Evolutionary conservation across 2,797 vertebrate genomes (phyloP).

Genomic region (Rousettus madagascariensis): DNA sequence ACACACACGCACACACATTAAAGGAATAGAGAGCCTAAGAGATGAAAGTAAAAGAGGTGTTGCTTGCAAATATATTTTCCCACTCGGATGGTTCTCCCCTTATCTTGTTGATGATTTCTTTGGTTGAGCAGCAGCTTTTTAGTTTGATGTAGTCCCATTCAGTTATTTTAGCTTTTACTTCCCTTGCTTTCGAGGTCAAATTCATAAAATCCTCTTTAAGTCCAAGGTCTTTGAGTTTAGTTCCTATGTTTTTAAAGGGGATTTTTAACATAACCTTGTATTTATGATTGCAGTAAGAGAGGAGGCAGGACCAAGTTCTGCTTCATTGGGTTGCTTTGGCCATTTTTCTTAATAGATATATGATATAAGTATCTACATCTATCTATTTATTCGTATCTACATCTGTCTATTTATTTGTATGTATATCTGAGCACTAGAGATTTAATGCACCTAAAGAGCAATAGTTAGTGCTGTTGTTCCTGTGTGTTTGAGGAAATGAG

Average conservation of each 20-base stretch:
- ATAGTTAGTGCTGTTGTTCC: constrained; percentile 32
- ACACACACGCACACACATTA: background rate
- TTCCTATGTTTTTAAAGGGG: background rate
- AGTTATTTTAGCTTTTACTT: no score
- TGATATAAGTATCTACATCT: background rate
- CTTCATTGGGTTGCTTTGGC: background rate
- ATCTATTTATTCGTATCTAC: background rate
- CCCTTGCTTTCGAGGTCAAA: no score
- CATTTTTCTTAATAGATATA: background rate
- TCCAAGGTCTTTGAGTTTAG: no score
- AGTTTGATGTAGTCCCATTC: no score
- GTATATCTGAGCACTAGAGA: background rate
- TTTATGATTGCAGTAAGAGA: background rate
- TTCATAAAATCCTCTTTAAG: no score
- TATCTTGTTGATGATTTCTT: no score
- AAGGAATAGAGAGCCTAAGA: background rate
- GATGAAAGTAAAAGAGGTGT: background rate
- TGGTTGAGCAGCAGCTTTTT: no score
- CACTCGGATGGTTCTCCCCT: no score
- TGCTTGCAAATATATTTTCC: no score
- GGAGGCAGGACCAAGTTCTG: background rate
- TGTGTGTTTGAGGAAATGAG: constrained; percentile 2
- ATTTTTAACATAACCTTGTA: background rate
- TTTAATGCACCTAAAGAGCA: background rate
- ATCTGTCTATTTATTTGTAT: background rate